These are phyloP conservation scores for Dryas iulia DNA, from an alignment of 1,140 invertebrate species.

Conservation along the genomic window DNA sequence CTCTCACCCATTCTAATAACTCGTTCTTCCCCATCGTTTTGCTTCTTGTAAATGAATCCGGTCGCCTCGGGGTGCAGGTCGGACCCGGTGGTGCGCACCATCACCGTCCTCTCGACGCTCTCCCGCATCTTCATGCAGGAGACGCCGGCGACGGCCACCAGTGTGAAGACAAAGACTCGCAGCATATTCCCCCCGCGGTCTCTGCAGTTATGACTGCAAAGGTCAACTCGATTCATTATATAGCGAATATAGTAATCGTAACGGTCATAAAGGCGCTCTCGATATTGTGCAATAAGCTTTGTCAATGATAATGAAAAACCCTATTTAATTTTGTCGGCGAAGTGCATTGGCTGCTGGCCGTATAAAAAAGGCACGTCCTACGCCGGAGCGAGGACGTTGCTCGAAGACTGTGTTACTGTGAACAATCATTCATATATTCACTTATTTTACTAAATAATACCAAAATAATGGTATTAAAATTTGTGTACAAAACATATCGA, in stretches of 20 bases:
- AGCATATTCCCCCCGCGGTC: conserved; percentile 53
- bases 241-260: conserved; percentile 61
- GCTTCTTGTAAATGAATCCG: conserved; percentile 80
- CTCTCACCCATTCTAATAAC: conserved; percentile 75
- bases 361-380: neutral
- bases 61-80: conserved; percentile 78
- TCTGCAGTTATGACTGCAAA: conserved; percentile 59
- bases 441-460: neutral
- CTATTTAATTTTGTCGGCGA: conserved; percentile 62
- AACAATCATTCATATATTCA: neutral
- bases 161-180: conserved; percentile 44
- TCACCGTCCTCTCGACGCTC: conserved; percentile 74
- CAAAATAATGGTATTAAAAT: neutral
- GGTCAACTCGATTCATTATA: conserved; percentile 64
- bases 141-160: conserved; percentile 39
- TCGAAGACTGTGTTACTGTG: neutral
- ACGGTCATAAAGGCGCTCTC: conserved; percentile 68
- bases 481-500: neutral
- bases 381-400: neutral
- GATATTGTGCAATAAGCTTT: conserved; percentile 74
- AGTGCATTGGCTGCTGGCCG: conserved; percentile 21
- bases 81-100: conserved; percentile 72
- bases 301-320: conserved; percentile 77
- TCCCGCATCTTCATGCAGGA: conserved; percentile 70
- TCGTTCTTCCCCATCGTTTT: conserved; percentile 68